Percentiles rank a stretch among this genome's conserved stretches.
Conservation (phyloP, 2,113 vertebrate genomes). For the Aphyosemion australe region DNA sequence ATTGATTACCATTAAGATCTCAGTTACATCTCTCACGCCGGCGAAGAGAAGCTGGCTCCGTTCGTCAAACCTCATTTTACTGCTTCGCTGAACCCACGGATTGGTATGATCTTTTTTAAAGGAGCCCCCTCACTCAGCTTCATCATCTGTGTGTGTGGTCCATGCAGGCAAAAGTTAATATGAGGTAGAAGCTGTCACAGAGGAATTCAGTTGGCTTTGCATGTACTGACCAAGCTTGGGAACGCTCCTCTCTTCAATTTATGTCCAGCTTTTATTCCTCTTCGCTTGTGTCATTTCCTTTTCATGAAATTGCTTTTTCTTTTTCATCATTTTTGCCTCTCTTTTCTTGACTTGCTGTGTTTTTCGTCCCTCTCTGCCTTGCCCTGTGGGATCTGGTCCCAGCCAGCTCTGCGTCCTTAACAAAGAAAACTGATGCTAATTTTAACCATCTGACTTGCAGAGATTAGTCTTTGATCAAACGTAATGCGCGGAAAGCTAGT, state of each 20-base stretch:
- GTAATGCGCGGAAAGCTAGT: constrained; percentile 54
- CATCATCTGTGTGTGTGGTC: constrained; percentile 63
- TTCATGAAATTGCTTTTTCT: constrained; percentile 20
- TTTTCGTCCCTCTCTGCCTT: constrained; percentile 22
- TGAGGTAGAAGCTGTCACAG: constrained; percentile 53
- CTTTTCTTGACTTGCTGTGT: constrained; percentile 19
- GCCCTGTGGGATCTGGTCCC: constrained; percentile 53
- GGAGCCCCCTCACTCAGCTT: constrained; percentile 19
- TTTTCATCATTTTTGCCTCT: constrained; percentile 18
- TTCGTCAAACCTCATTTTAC: constrained; percentile 46
- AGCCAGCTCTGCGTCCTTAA: constrained; percentile 39
- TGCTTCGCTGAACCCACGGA: constrained; percentile 40
- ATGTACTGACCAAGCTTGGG: constrained; percentile 51
- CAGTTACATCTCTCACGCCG: constrained; percentile 38
- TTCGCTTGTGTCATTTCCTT: constrained; percentile 30
- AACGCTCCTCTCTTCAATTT: constrained; percentile 56
- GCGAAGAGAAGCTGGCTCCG: constrained; percentile 28
- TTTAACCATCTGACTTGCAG: constrained; percentile 65
- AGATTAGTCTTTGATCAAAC: constrained; percentile 75
- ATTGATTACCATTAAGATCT: constrained; percentile 26
- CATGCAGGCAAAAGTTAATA: constrained; percentile 57
- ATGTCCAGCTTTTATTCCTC: constrained; percentile 51
- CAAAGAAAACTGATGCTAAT: constrained; percentile 73
- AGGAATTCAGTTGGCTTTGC: constrained; percentile 55
- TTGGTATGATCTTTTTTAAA: constrained; percentile 51